Conservation (phyloP, 2,113 vertebrate genomes). For the Hirundichthys speculiger region DNA sequence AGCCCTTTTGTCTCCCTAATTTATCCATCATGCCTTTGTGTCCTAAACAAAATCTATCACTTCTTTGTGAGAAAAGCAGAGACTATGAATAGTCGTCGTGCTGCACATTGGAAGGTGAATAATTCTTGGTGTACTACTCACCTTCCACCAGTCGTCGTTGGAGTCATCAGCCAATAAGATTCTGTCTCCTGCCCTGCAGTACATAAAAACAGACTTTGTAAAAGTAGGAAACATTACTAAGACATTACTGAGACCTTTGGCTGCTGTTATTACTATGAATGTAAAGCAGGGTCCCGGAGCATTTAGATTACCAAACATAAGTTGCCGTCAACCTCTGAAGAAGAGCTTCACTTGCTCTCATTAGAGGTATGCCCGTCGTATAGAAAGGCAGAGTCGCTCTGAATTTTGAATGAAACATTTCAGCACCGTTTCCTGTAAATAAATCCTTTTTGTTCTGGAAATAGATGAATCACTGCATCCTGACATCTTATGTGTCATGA, state of each 20-base stretch:
- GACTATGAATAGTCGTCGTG: no score
- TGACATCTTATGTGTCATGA: slow-evolving; percentile 32
- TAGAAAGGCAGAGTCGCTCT: background rate
- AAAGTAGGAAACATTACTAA: background rate
- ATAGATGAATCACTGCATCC: slow-evolving; percentile 52
- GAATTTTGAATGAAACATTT: background rate
- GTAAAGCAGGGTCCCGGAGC: background rate
- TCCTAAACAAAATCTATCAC: slow-evolving; percentile 29
- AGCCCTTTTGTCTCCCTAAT: slow-evolving; percentile 48
- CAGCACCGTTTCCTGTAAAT: slow-evolving; percentile 26
- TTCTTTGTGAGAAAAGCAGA: slow-evolving; percentile 4
- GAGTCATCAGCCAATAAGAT: slow-evolving; percentile 92
- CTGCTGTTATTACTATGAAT: background rate
- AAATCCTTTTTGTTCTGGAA: slow-evolving; percentile 46
- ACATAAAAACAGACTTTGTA: background rate
- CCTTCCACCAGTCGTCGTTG: slow-evolving; percentile 99
- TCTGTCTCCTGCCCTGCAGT: slow-evolving; percentile 90
- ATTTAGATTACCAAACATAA: background rate
- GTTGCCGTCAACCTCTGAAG: background rate
- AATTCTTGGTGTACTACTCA: slow-evolving; percentile 49
- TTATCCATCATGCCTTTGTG: slow-evolving; percentile 35
- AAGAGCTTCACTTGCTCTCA: background rate
- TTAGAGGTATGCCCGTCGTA: no score
- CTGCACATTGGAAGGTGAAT: background rate
- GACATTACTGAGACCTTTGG: no score